These are phyloP conservation scores for Actenoides hombroni DNA, from an alignment of 2,113 vertebrate species.

Conservation along the genomic window DNA sequence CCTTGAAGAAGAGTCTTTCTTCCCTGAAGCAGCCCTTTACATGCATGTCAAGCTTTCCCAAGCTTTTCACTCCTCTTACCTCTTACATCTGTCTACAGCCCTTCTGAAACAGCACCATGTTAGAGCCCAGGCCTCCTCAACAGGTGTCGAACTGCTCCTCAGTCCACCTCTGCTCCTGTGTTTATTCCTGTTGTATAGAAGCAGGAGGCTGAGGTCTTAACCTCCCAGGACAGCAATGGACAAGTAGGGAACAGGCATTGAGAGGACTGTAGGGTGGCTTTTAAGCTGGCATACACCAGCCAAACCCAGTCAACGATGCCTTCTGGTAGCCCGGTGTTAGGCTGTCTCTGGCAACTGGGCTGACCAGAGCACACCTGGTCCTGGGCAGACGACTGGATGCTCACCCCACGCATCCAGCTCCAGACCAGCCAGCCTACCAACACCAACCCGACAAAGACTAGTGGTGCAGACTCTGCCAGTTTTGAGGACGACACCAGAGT, in stretches of 20 bases:
- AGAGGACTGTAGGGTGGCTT: neutral
- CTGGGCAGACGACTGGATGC: neutral
- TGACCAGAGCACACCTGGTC: neutral
- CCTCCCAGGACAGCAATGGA: neutral
- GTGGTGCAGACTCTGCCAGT: rapidly evolving
- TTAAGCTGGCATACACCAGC: neutral
- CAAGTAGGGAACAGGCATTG: neutral
- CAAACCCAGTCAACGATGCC: rapidly evolving
- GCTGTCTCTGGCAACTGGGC: neutral
- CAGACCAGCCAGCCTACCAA: neutral
- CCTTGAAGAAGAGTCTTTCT: neutral
- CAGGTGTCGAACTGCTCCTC: neutral
- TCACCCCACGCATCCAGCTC: neutral
- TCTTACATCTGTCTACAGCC: neutral
- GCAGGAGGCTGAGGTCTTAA: rapidly evolving
- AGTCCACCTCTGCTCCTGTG: neutral
- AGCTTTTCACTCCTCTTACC: neutral
- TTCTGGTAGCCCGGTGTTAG: neutral
- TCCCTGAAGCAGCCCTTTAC: neutral
- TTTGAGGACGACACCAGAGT: rapidly evolving
- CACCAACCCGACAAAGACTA: neutral
- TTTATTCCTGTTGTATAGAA: neutral
- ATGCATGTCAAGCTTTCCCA: neutral
- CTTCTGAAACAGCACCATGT: neutral
- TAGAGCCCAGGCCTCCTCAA: neutral